Conservation (phyloP, 2,797 vertebrate genomes). For the Manis crassicaudata region DNA sequence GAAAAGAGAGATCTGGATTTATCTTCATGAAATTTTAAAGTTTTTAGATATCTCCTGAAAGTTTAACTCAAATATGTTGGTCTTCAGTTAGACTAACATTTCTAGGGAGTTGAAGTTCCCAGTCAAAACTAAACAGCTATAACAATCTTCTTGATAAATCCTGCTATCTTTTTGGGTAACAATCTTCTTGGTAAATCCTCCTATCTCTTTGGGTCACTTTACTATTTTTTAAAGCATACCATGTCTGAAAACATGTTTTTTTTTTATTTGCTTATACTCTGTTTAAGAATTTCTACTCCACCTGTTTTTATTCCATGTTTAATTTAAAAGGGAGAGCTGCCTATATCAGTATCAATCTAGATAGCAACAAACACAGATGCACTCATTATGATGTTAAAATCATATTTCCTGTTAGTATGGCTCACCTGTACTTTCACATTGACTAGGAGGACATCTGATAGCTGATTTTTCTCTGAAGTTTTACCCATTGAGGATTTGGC, state of each 20-base stretch:
- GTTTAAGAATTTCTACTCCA: conserved; percentile 45
- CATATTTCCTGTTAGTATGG: conserved; percentile 76
- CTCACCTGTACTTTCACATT: conserved; percentile 71
- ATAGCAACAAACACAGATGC: conserved; percentile 6
- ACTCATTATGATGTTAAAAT: conserved; percentile 72
- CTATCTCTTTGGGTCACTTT: neutral
- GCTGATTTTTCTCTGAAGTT: conserved; percentile 66
- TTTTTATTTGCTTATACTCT: conserved; percentile 43
- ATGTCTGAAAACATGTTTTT: conserved; percentile 57
- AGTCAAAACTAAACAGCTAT: neutral
- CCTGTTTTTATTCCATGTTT: conserved; percentile 48
- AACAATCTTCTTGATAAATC: conserved; percentile 5
- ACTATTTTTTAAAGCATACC: conserved; percentile 52
- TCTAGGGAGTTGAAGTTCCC: neutral
- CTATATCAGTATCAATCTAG: conserved; percentile 43
- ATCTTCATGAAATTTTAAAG: conserved; percentile 30
- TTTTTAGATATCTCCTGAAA: conserved; percentile 29
- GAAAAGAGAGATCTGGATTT: conserved; percentile 4
- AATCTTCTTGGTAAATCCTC: conserved; percentile 18
- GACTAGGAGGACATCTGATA: conserved; percentile 54
- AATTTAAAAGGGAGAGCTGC: neutral
- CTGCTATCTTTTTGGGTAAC: neutral
- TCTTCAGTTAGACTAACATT: neutral
- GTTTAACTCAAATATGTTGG: neutral
- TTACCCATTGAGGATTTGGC: conserved; percentile 62